Evolutionary conservation across 2,888 invertebrate genomes (phyloP).

Genomic region (Agelastica alni): DNA sequence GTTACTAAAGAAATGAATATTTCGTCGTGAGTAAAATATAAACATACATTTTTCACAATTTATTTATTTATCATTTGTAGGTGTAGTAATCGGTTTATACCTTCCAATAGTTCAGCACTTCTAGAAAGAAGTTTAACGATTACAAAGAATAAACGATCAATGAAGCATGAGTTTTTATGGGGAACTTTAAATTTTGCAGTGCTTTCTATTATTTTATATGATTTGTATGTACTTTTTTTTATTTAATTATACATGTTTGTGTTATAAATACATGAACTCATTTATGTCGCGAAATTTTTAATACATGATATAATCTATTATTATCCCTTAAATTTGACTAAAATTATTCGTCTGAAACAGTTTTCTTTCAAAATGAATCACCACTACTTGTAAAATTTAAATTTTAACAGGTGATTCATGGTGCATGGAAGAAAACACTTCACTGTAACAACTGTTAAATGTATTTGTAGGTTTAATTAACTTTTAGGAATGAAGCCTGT

Average conservation of each 20-base stretch:
- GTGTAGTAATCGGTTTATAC: background rate
- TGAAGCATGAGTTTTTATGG: conserved; percentile 63
- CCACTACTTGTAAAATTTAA: too few species aligned
- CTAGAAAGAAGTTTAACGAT: conserved; percentile 62
- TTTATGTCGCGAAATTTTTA: too few species aligned
- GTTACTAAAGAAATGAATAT: too few species aligned
- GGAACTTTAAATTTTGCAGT: conserved; percentile 62
- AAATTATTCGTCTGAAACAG: too few species aligned
- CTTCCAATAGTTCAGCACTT: conserved; percentile 51
- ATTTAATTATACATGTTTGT: background rate
- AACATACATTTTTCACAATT: background rate
- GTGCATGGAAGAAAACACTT: too few species aligned
- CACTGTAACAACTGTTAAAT: too few species aligned
- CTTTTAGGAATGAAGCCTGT: conserved; percentile 56
- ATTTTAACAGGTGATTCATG: too few species aligned
- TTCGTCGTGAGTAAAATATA: conserved; percentile 3
- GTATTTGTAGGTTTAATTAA: too few species aligned
- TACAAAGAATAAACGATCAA: conserved; percentile 59
- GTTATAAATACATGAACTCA: too few species aligned
- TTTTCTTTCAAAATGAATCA: too few species aligned
- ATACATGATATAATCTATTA: too few species aligned
- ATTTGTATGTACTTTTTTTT: conserved; percentile 61
- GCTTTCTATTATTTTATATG: conserved; percentile 62
- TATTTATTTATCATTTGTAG: background rate
- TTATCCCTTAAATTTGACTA: too few species aligned